Base-by-base conservation (phyloP, 2,888 invertebrate species). In the Sinohyriopsis cumingii region DNA sequence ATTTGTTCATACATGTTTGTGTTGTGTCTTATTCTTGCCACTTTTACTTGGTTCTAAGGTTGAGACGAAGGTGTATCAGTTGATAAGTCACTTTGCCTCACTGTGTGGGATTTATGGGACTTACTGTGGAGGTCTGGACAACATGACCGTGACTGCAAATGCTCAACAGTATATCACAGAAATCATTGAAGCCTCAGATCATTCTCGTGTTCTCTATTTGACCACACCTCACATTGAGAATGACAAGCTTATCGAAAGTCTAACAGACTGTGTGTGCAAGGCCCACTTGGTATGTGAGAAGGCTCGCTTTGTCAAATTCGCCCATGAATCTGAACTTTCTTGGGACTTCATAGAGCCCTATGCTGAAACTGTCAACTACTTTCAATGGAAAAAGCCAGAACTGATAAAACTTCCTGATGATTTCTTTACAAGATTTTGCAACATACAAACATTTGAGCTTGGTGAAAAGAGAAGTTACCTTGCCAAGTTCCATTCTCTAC, bases 21-120 rank as follows among this genome's bases (percentile, higher is more conserved):
- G 45, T 12, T 45, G 45, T 45, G 12, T 45, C 45, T 45, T 45
- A 45, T 45, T 45, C 45, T 12, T 45, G 45, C 12, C 45, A 45
- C 45, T 45, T 45, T 45, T 45, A 45, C 12, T 45, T 20, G 5
- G 5, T n/a, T 59, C 53, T 24, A 72, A 82, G 82, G 63, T 82
- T 63, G 80, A 82, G 63, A 57, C 57, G 19, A 55, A 76, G 60
- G 64, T 82, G 73, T 73, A 68, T 33, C 67, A 75, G 4, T 60
- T 45, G 45, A 45, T 45, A 45, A 45, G 45, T 45, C 1, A 45
- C 12, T 84, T 82, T 71, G 74, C 84, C 5, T 80, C 84, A 5
- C 75, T 84, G 68, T 84, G 84, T 66, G 78, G 81, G 63, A 78
- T 86, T 55, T 81, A 81, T 68, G 79, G 81, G 22, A 81, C 83